phyloP scores from a whole-genome alignment of 2,113 vertebrate genomes.

The Datnioides undecimradiatus region DNA sequence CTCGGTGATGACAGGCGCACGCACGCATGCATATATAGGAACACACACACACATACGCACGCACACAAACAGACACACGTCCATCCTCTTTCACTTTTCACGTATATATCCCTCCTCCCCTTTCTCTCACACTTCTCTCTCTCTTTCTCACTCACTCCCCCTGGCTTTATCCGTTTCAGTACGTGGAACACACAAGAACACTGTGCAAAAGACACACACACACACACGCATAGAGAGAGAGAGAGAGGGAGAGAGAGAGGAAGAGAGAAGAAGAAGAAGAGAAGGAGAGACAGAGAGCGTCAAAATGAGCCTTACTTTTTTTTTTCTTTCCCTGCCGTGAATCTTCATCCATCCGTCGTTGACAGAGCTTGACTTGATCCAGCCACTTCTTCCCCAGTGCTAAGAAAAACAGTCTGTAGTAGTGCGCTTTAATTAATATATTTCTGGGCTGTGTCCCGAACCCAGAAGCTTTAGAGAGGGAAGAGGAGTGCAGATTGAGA shows the following conservation, averaged over 20 bases:
- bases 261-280: conserved; percentile 4
- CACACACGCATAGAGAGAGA: conserved; percentile 30
- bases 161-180: conserved; percentile 73
- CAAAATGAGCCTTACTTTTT: conserved; percentile 87
- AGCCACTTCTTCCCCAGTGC: conserved; percentile 81
- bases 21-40: conserved; percentile 26
- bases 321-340: conserved; percentile 70
- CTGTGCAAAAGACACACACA: conserved; percentile 47
- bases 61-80: conserved; percentile 55
- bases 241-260: conserved; percentile 20
- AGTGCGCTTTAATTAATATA: conserved; percentile 81
- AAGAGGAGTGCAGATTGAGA: conserved; percentile 99
- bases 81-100: conserved; percentile 71
- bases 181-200: conserved; percentile 74
- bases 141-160: conserved; percentile 71
- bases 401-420: conserved; percentile 75
- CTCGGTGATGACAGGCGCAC: conserved; percentile 81
- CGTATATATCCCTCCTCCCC: conserved; percentile 67
- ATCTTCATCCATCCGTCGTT: conserved; percentile 84
- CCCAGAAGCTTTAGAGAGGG: conserved; percentile 90
- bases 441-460: conserved; percentile 85
- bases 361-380: conserved; percentile 84
- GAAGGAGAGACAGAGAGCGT: conserved; percentile 54
- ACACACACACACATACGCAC: conserved; percentile 46
- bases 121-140: conserved; percentile 63